These are phyloP conservation scores for Aselliscus stoliczkanus DNA, from an alignment of 2,797 vertebrate genomes.

Conservation along the genomic window DNA sequence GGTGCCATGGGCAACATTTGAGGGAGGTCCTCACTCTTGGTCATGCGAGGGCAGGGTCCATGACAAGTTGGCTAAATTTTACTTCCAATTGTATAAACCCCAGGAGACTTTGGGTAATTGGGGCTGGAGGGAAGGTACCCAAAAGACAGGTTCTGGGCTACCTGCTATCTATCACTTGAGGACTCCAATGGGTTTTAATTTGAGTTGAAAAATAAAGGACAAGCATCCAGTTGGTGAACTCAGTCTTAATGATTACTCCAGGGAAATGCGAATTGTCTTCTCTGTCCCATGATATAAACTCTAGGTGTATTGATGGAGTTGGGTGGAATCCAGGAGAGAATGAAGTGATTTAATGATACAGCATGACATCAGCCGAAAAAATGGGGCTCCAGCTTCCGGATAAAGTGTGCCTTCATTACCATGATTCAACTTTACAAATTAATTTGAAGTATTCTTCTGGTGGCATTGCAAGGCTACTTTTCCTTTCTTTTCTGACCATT, in stretches of 20 bases:
- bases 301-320: background rate
- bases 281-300: background rate
- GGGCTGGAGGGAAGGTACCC: background rate
- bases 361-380: background rate
- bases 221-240: background rate
- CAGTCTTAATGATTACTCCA: background rate
- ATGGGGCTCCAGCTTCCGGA: background rate
- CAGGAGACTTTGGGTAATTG: background rate
- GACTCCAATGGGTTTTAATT: background rate
- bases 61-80: background rate
- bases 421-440: background rate
- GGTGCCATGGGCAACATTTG: background rate
- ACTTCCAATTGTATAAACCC: background rate
- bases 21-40: background rate
- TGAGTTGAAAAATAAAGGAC: background rate
- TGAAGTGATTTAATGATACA: background rate
- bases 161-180: background rate
- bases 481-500: background rate
- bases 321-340: background rate
- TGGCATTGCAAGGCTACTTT: background rate
- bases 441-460: background rate
- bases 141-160: background rate
- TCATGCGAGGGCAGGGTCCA: accelerated
- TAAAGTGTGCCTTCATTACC: background rate
- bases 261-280: background rate